Base-by-base conservation (phyloP, 2,888 invertebrate genomes). In the Coleophora flavipennella region DNA sequence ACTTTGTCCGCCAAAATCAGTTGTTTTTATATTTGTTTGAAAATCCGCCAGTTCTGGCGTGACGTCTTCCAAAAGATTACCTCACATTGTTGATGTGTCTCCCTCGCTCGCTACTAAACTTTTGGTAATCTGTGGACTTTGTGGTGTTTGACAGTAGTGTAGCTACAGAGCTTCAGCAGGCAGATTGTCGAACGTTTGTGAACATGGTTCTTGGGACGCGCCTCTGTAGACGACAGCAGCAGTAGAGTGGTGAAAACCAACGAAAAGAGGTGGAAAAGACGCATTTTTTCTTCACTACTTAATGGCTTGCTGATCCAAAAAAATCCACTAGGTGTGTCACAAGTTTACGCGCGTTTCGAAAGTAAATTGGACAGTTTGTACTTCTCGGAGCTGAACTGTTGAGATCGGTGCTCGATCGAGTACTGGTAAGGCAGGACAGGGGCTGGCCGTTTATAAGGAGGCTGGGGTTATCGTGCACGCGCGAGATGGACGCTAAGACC, bases 381-480 rank as follows among this genome's bases (percentile, higher is more conserved):
- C 3, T 20, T 6, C 3, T 20, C 3, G 6, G 20, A 20, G 3
- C 6, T 6, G 3, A 38, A 41, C 8, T 40, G 36, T 31, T n/a
- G 38, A 26, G 8, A 55, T 47, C 57, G 59, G 44, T 60, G 64
- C 51, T 62, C 66, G 54, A 50, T 48, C 52, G 64, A 64, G 55
- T 57, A 83, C 78, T 83, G 75, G 56, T 20, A 6, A 56, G 67
- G 59, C 66, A 46, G 46, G 31, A 48, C 50, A 48, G 42, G 58
- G 65, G 59, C 51, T 51, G 56, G 53, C 59, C 48, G 50, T 57
- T 66, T 74, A 69, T 83, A 78, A 80, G 80, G 62, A 55, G 49
- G 51, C 47, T 43, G 48, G 51, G 77, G 78, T 76, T 80, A 83
- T 83, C 83, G 57, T 32, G 75, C 80, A 77, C 78, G 83, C 77